Base-by-base conservation (phyloP, 2,113 vertebrate genomes). In the Paradoxurus hermaphroditus region DNA sequence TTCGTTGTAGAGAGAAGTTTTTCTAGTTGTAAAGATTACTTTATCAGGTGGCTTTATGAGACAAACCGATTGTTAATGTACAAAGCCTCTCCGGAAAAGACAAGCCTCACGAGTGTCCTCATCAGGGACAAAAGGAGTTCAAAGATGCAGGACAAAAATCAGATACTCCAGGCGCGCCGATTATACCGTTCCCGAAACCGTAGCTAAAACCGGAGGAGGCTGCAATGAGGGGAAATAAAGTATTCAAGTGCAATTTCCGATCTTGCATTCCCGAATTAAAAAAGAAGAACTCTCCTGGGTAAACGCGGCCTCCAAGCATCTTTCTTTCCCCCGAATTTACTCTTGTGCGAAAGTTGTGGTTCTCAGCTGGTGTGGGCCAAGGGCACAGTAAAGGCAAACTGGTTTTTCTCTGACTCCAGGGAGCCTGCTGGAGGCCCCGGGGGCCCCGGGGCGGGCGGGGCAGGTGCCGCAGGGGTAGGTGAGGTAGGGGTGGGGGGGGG, bases 21-120 rank as follows among this genome's bases (percentile, higher is more conserved):
- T 36, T 82, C 39, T 72, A 78, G 49, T 85, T 79, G 73, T 93
- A 91, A 97, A 95, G 59, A 46, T 56, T 23, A 44, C 56, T 83
- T 79, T 25, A 53, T 41, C 77, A 65, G 91, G 5, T 49, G 59
- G 7, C 68, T 87, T 92, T 21, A 44, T 67, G 31, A 75, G 31
- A 88, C 67, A 79, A 73, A 56, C 29, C 29, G 27, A 41, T 77
- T 86, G 93, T 95, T 62, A 77, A 63, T 78, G 41, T 62, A 44
- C 59, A 14, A 75, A 36, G 3, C n/a, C 10, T 70, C 68, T 88
- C 25, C 34, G 25, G 49, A 97, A 89, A 93, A 88, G 59, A 36
- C 1, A 56, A 94, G 31, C 41, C 34, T 77, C 65, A 1, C n/a
- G 53, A 75, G 18, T 59, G 27, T 63, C 44, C n/a, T 75, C 44